Evolutionary conservation across 2,888 invertebrate genomes (phyloP), one percentile per base, ranked within the genome.

Genomic region (Sussaba pulchella): DNA sequence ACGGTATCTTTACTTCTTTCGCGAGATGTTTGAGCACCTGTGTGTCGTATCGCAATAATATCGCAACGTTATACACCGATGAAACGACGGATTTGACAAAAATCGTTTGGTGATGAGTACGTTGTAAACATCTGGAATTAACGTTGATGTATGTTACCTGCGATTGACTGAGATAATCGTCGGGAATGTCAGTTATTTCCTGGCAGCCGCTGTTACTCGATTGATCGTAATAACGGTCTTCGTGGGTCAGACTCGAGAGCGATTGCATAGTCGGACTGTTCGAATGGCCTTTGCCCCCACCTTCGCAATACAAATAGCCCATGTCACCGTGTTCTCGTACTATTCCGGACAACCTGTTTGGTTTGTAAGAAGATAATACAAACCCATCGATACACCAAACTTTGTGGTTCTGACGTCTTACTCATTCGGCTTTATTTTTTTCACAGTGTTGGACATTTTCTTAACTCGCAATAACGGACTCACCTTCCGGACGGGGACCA

Each of bases 171-270:
- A 97, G 93, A 89, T 96, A 97, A 92, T 97, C 97, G 88, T 96
- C 96, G 0, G 97, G 97, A 88, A 97, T 97, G 91, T 96, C 97
- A 0, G 96, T 96, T 87, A 97, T 96, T 93, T 97, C 97, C 92
- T 95, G 94, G 83, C 92, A 92, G 19, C 92, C 91, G 59, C 90
- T 87, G 39, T 87, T 85, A 59, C 86, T 85, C 50, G 86, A 84
- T 78, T 92, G 90, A 67, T 92, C 92, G 63, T 92, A 92, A 59
- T 89, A 85, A 78, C 91, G 90, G 82, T 92, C 92, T 67, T 92
- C 92, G 66, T 91, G 90, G 10, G 90, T 87, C 54, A 92, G 83
- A 83, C 87, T 92, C 57, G 91, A 89, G 70, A 92, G 79, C 8
- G 92, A 91, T 75, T 93, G 93, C 84, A 93, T 93, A 75, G 93